Base-by-base conservation (phyloP, 2,888 invertebrate genomes). In the Lymantria monacha region DNA sequence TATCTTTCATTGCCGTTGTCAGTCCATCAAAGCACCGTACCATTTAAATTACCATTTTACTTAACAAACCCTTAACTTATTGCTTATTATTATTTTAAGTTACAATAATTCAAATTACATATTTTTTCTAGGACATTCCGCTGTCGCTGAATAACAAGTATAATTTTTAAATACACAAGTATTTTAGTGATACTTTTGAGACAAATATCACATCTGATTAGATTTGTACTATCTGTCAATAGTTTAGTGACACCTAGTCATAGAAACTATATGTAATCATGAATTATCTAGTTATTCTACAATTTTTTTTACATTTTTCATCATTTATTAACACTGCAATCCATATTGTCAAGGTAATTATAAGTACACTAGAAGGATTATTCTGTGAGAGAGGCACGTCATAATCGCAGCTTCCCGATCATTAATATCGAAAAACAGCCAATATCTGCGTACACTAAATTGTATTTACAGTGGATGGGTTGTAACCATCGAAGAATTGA, bases 311-410 rank as follows among this genome's bases (percentile, higher is more conserved):
- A 79, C 68, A 71, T 72, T 81, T 82, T 79, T 72, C 70, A 61
- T 63, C 74, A 79, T 81, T 85, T 80, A 81, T 74, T 70, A 78
- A 74, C 67, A 78, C 76, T 81, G 79, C 81, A 87, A 85, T 85
- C 81, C 83, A 80, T 85, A 85, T 81, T 81, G 81, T 86, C 81
- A 69, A 79, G 58, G 59, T 67, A 69, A 66, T 70, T 74, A 70
- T 38, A 69, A 72, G 63, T 57, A 65, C 58, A 70, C 57, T 51
- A 48, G 49, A n/a, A 38, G 12, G 38, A 33, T 38, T 38, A 12
- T 33, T 33, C 33, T n/a, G 12, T 38, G 51, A 50, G 48, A 50
- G 48, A 49, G 22, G 41, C 30, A 14, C 40, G 40, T 46, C 30
- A 0, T n/a, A 33, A 12, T 38, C 22, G 37, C 22, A 37, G 22